phyloP scores from a whole-genome alignment of 35 echinoderm and acorn worm species.

The Heliocidaris erythrogramma region DNA sequence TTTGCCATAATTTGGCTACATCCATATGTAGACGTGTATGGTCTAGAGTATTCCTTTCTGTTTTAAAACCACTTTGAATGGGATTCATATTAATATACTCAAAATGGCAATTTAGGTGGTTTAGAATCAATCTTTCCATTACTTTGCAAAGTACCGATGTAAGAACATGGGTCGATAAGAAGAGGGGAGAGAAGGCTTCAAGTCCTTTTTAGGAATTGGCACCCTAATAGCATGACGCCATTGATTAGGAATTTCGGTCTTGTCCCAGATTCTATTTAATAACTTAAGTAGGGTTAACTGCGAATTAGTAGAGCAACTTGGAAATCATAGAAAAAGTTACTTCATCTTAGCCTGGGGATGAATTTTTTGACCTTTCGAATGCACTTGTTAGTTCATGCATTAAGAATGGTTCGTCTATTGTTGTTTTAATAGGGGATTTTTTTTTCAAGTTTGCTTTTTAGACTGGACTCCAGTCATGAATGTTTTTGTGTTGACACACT shows the following conservation, averaged over 20 bases:
- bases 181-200: background rate
- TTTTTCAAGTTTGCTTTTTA: no score
- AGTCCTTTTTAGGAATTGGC: background rate
- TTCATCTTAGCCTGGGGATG: background rate
- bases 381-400: background rate
- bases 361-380: background rate
- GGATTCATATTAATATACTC: background rate
- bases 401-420: no score
- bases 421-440: no score
- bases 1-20: background rate
- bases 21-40: background rate
- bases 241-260: background rate
- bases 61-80: background rate
- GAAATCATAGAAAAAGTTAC: background rate
- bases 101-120: background rate
- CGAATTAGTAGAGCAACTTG: background rate
- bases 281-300: background rate
- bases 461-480: no score
- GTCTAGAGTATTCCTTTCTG: background rate
- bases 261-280: background rate
- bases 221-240: background rate
- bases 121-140: constrained; percentile 33
- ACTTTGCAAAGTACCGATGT: background rate
- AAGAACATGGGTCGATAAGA: background rate
- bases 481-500: no score